Evolutionary conservation across 2,888 invertebrate species (phyloP), one percentile per base, ranked within the genome.

Genomic region (Dynastes tityus): DNA sequence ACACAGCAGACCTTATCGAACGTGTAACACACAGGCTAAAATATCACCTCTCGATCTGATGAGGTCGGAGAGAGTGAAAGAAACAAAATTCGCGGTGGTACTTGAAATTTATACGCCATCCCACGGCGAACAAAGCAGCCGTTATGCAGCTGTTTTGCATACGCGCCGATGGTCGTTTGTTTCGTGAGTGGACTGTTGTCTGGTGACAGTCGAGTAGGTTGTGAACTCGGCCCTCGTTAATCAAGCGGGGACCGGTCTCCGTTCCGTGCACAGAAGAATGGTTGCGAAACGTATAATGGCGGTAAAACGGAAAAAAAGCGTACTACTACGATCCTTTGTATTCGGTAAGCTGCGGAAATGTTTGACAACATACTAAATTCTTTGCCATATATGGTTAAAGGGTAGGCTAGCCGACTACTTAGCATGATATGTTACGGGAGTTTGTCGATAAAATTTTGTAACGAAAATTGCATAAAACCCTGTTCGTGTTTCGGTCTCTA

Each of bases 131-230:
- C 80, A 80, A 82, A 79, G 76, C 78, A 73, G 74, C 76, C 71
- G 73, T 78, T 78, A 51, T 63, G 76, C 81, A 80, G 80, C 81
- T 81, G 80, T 58, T 80, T 80, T 81, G 78, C 81, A 82, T 81
- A 75, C 77, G 73, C 64, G 75, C 80, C 77, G 76, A 79, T 78
- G 76, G 70, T 65, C 76, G 79, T 79, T 79, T 80, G 78, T 80
- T 79, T 74, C 77, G 73, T 79, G 76, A 77, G 77, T 77, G 77
- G 77, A 68, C 71, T 61, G 78, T 76, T 76, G 68, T 79, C 71
- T 75, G 70, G 80, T 79, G 78, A 80, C 81, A 78, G 78, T 45
- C 77, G 76, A 80, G 80, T 79, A 78, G 80, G 77, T 75, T 79
- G 79, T 77, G 80, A 77, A 78, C 78, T 78, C 79, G 78, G 71